A percentile compares a stretch with the other conserved stretches of the same genome.
phyloP scores from a whole-genome alignment of 2,888 invertebrate species.

The Agyllia agylla region DNA sequence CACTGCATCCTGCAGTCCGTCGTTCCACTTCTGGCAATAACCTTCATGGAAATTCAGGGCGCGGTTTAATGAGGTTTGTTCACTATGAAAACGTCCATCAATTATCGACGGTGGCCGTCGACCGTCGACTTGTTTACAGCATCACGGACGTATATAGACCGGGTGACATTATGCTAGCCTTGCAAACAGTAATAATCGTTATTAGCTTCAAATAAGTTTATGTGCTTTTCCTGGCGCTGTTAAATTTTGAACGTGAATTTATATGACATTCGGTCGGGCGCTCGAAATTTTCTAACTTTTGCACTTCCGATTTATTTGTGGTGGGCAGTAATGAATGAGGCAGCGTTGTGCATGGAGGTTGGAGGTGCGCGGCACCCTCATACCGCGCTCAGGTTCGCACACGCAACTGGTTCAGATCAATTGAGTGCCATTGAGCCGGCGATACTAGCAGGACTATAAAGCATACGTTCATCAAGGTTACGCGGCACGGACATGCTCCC shows the following conservation, averaged over 20 bases:
- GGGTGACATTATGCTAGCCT: constrained; percentile 85
- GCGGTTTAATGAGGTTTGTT: constrained; percentile 86
- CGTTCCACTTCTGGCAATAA: constrained; percentile 83
- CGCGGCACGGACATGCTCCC: constrained; percentile 80
- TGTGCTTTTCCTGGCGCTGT: constrained; percentile 35
- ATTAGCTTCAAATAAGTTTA: constrained; percentile 52
- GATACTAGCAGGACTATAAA: constrained; percentile 84
- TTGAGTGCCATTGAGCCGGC: constrained; percentile 87
- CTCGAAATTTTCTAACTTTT: constrained; percentile 25
- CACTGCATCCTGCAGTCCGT: constrained; percentile 33
- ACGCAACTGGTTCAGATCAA: constrained; percentile 88
- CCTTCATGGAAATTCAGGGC: constrained; percentile 88
- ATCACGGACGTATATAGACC: constrained; percentile 88
- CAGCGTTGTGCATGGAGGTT: constrained; percentile 65
- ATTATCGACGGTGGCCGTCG: constrained; percentile 88
- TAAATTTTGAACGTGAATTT: constrained; percentile 58
- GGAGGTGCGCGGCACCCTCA: constrained; percentile 83
- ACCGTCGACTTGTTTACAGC: constrained; percentile 87
- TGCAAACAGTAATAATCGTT: constrained; percentile 81
- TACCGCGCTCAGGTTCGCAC: constrained; percentile 85
- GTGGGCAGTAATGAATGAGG: constrained; percentile 55
- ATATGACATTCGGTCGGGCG: constrained; percentile 20
- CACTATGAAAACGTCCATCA: constrained; percentile 88
- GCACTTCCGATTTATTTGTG: neutral
- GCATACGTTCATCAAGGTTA: constrained; percentile 85